Evolutionary conservation across 2,113 vertebrate genomes (phyloP), one percentile per base, ranked within the genome.

Genomic region (Gallinago undulata): DNA sequence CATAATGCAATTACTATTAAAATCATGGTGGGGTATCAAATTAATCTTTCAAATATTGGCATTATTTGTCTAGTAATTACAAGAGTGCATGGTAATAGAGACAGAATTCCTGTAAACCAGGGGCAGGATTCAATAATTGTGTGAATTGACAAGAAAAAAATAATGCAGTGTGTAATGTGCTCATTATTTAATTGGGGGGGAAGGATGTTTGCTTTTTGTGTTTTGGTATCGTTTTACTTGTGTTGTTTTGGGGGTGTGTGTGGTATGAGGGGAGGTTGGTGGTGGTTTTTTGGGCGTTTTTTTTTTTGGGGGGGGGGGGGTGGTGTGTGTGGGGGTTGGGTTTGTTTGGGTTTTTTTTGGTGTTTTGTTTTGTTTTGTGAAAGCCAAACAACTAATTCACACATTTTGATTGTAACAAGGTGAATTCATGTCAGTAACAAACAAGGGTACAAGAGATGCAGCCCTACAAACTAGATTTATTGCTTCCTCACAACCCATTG

Each of bases 341-440:
- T 24, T 70, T 51, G 24, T 39, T 47, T 56, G 24, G 22, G 56
- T 11, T 6, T 48, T 48, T 19, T 6, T 33, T 45, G 9, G 33
- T 19, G 1, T 24, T 33, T 70, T 30, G 22, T 43, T 17, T 51
- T 30, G 16, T 41, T 19, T 9, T 31, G 45, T 51, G 33, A 62
- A 53, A 62, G 27, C n/a, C 23, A 48, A 67, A 25, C 27, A 84
- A 77, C 55, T 79, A 83, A 79, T 88, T 83, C 5, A 28, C 14
- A 1, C 88, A 37, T 94, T 95, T 95, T 92, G 72, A 70, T 85
- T 0, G 1, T 41, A 68, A 94, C 70, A 94, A 66, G 43, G 35
- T 92, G 85, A 67, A 83, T 85, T 87, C 39, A 48, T 94, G 79
- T 95, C 68, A 27, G 63, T 90, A 76, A 80, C 69, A 92, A 93